Base-by-base conservation (phyloP, 1,140 invertebrate genomes). In the Pteromalus puparum region DNA sequence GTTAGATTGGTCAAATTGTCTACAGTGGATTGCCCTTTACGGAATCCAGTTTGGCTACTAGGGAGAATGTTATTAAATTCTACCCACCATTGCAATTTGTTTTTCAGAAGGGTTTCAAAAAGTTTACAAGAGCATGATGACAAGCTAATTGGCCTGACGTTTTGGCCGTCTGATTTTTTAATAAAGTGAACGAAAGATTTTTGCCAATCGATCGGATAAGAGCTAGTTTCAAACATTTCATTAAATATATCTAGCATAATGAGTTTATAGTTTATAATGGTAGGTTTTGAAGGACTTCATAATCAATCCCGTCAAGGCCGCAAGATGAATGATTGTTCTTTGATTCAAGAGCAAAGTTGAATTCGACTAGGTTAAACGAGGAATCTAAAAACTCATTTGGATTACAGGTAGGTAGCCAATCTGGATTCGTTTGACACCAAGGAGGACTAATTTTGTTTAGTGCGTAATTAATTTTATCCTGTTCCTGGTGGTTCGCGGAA, bases 91-190 rank as follows among this genome's bases (percentile, higher is more conserved):
- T 70, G 9, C 1, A 87, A 34, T 78, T 81, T 72, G 2, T 78
- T 74, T 38, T 86, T 80, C 2, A 87, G 2, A 2, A 87, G 74
- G 75, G 67, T 83, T 74, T 86, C 85, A 30, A 87, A 83, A 1
- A 86, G 28, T 82, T 87, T 87, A 18, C 73, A 73, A 13, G 83
- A 18, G 15, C 65, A 75, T 48, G 53, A 78, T 0, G 77, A 67
- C 9, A 87, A n/a, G 2, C 76, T 67, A 24, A 86, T 86, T 3
- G 84, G 81, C 48, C 86, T 68, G 1, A 68, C 68, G 28, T 53
- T 78, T 82, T 83, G 74, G 34, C 72, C 61, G 28, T 61, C 70
- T 12, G 72, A 61, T 84, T 83, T 87, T 15, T 67, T 48, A 3
- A 87, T 87, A 18, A 85, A 79, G 9, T 75, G 38, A 7, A 86